phyloP scores from a whole-genome alignment of 2,888 invertebrate species.

The Laspeyria flexula region DNA sequence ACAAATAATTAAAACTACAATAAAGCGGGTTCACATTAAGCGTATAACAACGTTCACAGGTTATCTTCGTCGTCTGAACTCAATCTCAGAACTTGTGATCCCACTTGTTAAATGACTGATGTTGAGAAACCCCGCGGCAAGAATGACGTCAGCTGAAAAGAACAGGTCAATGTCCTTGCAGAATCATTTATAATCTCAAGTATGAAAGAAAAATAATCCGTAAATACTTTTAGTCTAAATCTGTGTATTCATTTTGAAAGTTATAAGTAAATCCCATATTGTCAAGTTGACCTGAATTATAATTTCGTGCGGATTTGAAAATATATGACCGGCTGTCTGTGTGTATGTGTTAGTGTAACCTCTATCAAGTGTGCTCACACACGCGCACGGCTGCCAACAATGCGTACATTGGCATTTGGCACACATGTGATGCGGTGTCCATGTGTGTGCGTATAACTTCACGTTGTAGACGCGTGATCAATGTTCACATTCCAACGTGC shows the following conservation, averaged over 20 bases:
- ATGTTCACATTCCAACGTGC: conserved; percentile 76
- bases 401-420: conserved; percentile 62
- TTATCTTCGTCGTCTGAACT: conserved; percentile 30
- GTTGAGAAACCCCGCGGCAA: conserved; percentile 12
- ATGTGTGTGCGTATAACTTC: conserved; percentile 56
- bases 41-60: conserved; percentile 14
- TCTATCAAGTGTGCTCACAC: conserved; percentile 49
- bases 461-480: conserved; percentile 75
- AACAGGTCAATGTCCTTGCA: conserved; percentile 37
- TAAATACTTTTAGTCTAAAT: not conserved
- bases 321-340: conserved; percentile 35
- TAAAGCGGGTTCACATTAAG: no score
- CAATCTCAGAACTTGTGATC: conserved; percentile 7
- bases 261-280: conserved; percentile 15
- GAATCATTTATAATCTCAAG: conserved; percentile 6
- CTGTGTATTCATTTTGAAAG: conserved; percentile 10
- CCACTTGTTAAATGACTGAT: conserved; percentile 3
- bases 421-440: conserved; percentile 47
- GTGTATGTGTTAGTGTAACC: conserved; percentile 37
- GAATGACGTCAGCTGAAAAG: conserved; percentile 23
- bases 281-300: conserved; percentile 37
- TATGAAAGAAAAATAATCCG: no score
- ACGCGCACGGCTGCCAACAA: conserved; percentile 50
- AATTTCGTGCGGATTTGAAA: conserved; percentile 42
- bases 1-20: no score